Evolutionary conservation across 1,140 invertebrate species (phyloP).

Genomic region (Meloidogyne floridensis): DNA sequence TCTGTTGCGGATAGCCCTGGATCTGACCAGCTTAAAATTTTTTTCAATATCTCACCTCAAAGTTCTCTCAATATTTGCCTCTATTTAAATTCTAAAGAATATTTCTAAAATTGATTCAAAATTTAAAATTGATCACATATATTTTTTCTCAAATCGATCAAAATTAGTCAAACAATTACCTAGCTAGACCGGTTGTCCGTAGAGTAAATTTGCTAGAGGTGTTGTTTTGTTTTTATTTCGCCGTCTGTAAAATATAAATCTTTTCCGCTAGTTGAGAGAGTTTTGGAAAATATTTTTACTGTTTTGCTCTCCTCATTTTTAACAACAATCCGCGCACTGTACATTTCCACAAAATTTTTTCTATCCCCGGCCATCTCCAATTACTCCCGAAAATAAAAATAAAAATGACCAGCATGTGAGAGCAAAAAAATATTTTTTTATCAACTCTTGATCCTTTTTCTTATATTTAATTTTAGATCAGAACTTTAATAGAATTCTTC

Average conservation of each 20-base stretch:
- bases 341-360: not conserved
- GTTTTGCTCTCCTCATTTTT: too few relatives aligned
- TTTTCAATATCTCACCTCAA: too few relatives aligned
- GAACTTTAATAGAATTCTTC: not conserved
- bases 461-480: not conserved
- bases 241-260: too few relatives aligned
- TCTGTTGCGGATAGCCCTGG: too few relatives aligned
- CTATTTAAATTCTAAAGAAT: too few relatives aligned
- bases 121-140: not conserved
- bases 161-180: not conserved
- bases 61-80: too few relatives aligned
- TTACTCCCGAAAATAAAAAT: not conserved
- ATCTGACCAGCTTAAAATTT: too few relatives aligned
- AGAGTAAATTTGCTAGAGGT: not conserved
- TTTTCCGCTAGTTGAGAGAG: too few relatives aligned
- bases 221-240: not conserved
- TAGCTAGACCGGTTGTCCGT: not conserved
- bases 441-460: not conserved
- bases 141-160: not conserved
- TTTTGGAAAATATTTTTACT: too few relatives aligned
- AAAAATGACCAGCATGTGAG: not conserved
- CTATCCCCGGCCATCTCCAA: slow-evolving; percentile 1
- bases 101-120: not conserved
- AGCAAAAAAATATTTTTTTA: not conserved
- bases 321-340: too few relatives aligned